Percentiles rank a stretch among this genome's conserved stretches.
Conservation (phyloP, 2,888 invertebrate species). For the Archaeoteleia sp. region DNA sequence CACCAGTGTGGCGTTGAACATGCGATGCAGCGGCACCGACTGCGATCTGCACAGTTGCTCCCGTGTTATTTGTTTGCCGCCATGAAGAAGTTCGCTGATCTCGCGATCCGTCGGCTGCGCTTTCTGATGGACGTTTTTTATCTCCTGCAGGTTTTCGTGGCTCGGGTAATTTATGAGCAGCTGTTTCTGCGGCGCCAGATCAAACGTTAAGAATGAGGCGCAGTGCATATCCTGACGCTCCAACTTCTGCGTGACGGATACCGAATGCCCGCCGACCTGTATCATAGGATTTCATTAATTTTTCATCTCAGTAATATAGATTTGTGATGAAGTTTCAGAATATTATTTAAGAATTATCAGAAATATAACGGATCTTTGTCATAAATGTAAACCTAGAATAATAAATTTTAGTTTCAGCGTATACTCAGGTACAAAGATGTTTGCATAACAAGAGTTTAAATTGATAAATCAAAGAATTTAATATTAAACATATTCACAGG, state of each 20-base stretch:
- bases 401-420: no score
- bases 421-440: no score
- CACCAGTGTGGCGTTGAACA: constrained; percentile 72
- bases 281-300: not conserved
- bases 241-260: constrained; percentile 52
- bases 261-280: constrained; percentile 56
- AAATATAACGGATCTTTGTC: no score
- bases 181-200: constrained; percentile 67
- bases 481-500: no score
- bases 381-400: no score
- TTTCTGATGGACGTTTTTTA: constrained; percentile 64
- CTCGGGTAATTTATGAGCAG: constrained; percentile 72
- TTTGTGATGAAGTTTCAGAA: not conserved
- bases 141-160: constrained; percentile 70
- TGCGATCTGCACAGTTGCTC: constrained; percentile 80
- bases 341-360: not conserved
- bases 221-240: constrained; percentile 52
- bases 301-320: not conserved
- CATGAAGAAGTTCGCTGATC: constrained; percentile 80
- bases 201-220: constrained; percentile 58
- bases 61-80: constrained; percentile 74
- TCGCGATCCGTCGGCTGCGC: constrained; percentile 75
- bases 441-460: no score
- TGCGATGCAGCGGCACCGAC: constrained; percentile 85
- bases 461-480: no score